Percentiles rank a stretch among this genome's conserved stretches.
Evolutionary conservation across 2,888 invertebrate genomes (phyloP).

Genomic region (Glaucopsyche alexis): DNA sequence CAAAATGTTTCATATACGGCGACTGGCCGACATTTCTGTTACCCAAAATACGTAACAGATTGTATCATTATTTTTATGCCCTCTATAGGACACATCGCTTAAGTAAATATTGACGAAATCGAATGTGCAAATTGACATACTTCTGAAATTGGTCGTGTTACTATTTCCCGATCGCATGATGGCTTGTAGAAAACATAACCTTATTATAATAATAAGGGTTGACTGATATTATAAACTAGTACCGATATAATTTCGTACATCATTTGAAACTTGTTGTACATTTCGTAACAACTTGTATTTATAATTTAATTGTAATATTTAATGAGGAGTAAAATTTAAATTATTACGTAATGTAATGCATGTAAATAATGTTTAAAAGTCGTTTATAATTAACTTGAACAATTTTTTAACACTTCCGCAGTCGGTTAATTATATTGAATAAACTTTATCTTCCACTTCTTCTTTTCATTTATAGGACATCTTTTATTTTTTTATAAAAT

Average conservation of each 20-base stretch:
- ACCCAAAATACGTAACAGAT: constrained; percentile 2
- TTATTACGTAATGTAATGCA: background rate
- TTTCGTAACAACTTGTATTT: background rate
- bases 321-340: background rate
- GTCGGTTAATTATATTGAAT: background rate
- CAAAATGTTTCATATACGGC: background rate
- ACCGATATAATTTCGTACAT: background rate
- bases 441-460: too few relatives aligned
- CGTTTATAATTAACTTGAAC: background rate
- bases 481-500: too few relatives aligned
- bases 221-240: too few relatives aligned
- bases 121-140: background rate
- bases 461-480: too few relatives aligned
- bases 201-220: too few relatives aligned
- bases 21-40: background rate
- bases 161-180: too few relatives aligned
- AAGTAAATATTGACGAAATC: background rate
- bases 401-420: background rate
- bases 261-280: background rate
- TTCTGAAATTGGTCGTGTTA: background rate
- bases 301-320: background rate
- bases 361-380: background rate
- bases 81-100: background rate
- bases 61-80: background rate
- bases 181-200: too few relatives aligned